Evolutionary conservation across 2,888 invertebrate genomes (phyloP), one percentile per base, ranked within the genome.

Genomic region (Thyatira batis): DNA sequence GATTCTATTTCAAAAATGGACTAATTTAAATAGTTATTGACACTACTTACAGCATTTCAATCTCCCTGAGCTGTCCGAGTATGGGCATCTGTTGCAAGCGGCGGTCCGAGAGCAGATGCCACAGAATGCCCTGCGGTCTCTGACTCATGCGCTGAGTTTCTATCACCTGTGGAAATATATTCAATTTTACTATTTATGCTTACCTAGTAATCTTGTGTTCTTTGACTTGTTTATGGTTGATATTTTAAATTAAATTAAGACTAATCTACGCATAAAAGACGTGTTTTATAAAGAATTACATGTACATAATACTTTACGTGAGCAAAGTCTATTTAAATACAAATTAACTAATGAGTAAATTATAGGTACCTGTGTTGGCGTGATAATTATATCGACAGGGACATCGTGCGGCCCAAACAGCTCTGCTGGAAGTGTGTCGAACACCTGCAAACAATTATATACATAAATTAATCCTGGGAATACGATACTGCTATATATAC

Each of bases 301-400:
- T 39, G 33, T 39, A n/a, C n/a, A n/a, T n/a, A n/a, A n/a, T n/a
- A n/a, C n/a, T n/a, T n/a, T n/a, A n/a, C n/a, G n/a, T n/a, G n/a
- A n/a, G n/a, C n/a, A n/a, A n/a, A n/a, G n/a, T n/a, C n/a, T n/a
- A n/a, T n/a, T n/a, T n/a, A n/a, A n/a, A n/a, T n/a, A n/a, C n/a
- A n/a, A n/a, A n/a, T n/a, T n/a, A n/a, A n/a, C n/a, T n/a, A n/a
- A n/a, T n/a, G n/a, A n/a, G n/a, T n/a, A n/a, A n/a, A n/a, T n/a
- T n/a, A n/a, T n/a, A n/a, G n/a, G n/a, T 63, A 96, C 95, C 89
- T 95, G 94, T 10, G 95, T 96, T 27, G 97, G 97, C 8, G 97
- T 97, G 66, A 97, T 93, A 76, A 98, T 97, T 68, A 96, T 94
- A 82, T 98, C 97, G 50, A 97, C 95, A 50, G 97, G 96, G 20